Evolutionary conservation across 2,888 invertebrate genomes (phyloP), one percentile per base, ranked within the genome.

Genomic region (Junonia oenone): DNA sequence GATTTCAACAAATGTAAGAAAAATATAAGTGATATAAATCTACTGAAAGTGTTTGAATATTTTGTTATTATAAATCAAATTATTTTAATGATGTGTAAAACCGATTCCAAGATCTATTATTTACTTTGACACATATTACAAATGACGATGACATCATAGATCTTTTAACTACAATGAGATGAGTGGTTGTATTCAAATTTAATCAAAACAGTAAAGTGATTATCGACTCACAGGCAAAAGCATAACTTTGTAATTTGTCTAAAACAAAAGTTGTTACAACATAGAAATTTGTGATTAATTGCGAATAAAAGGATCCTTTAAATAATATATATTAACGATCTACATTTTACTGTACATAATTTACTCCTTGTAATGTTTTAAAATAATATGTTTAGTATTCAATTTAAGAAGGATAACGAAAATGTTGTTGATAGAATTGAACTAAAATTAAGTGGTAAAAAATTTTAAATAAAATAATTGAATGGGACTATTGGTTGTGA

Each of bases 291-390:
- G 54, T 43, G 43, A 26, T 43, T 26, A 43, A 26, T 43, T 22
- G 13, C 14, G 26, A 43, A 43, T 2, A 43, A 43, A 26, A 26
- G 6, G 22, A 26, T 13, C 2, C 13, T 26, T 43, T 26, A 15
- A 37, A 15, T 22, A 13, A 43, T 43, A 14, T 43, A 22, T 48
- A 37, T 38, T 48, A 40, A 51, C 40, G 45, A 31, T 45, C 53
- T 54, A 54, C 45, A 29, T 51, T 59, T 58, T 50, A 51, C 58
- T 56, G 63, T 62, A 80, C 80, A 68, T 75, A 88, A 85, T 88
- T 91, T 77, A 87, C 88, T 91, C 87, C 84, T 89, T 86, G 84
- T 87, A 86, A 86, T 85, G 84, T 84, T 85, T 84, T 85, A 85
- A 86, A 87, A 83, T 81, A 83, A 77, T 64, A 71, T 66, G 75